Percentiles rank a stretch among this genome's conserved stretches.
Evolutionary conservation across 1,140 invertebrate genomes (phyloP).

Genomic region (Brachionus manjavacas): DNA sequence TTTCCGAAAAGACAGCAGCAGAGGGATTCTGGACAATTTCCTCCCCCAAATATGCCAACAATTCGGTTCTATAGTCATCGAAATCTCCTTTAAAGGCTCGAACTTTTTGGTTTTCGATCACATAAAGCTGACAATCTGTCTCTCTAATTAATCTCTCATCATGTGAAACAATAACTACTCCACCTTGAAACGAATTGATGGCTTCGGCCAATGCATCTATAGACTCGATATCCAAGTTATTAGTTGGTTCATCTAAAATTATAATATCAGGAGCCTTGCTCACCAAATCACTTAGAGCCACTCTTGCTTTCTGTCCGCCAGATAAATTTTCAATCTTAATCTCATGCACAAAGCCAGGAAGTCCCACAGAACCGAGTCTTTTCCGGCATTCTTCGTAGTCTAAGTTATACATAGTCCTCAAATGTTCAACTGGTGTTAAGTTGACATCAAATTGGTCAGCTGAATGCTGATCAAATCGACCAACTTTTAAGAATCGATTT

Average conservation of each 20-base stretch:
- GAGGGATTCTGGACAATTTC: conserved; percentile 46
- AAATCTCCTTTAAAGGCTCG: conserved; percentile 96
- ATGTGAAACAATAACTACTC: conserved; percentile 97
- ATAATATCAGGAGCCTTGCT: conserved; percentile 88
- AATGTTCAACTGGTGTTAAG: conserved; percentile 86
- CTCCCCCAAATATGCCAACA: conserved; percentile 87
- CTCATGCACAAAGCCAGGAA: conserved; percentile 87
- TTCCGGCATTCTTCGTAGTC: conserved; percentile 89
- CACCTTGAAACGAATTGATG: conserved; percentile 89
- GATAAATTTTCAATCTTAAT: conserved; percentile 96
- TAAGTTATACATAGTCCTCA: conserved; percentile 76
- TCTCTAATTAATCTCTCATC: conserved; percentile 95
- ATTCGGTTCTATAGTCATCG: conserved; percentile 93
- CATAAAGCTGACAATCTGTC: conserved; percentile 88
- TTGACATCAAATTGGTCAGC: conserved; percentile 94
- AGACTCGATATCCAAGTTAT: conserved; percentile 96
- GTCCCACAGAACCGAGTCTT: conserved; percentile 86
- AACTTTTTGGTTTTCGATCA: conserved; percentile 90
- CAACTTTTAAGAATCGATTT: conserved; percentile 65
- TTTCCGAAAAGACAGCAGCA: background rate
- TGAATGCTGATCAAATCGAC: conserved; percentile 96
- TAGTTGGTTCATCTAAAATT: conserved; percentile 94
- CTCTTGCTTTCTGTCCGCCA: conserved; percentile 92
- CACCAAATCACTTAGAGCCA: conserved; percentile 87
- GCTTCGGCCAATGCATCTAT: conserved; percentile 96